Percentiles rank a stretch among this genome's conserved stretches.
These are phyloP conservation scores for Sinosuthora webbiana DNA, from an alignment of 2,113 vertebrate species.

Conservation along the genomic window DNA sequence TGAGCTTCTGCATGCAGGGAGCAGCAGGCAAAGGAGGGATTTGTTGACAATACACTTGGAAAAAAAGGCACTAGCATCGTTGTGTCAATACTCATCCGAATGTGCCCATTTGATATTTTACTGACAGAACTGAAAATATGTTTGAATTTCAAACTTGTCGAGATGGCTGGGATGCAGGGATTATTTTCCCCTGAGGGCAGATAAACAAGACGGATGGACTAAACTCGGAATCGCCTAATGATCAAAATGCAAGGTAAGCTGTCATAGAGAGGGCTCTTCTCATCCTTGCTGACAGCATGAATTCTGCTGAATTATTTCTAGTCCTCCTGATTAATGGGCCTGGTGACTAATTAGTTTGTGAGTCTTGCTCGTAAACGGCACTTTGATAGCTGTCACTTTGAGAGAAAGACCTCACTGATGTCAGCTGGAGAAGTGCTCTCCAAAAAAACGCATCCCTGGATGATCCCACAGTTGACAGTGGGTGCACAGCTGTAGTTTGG, in stretches of 20 bases:
- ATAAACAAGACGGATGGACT: constrained; percentile 70
- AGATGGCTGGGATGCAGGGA: constrained; percentile 56
- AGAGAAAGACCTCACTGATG: neutral
- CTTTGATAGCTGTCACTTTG: constrained; percentile 37
- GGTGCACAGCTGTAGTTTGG: neutral
- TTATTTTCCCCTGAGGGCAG: constrained; percentile 68
- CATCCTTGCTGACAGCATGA: constrained; percentile 61
- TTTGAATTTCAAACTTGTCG: constrained; percentile 68
- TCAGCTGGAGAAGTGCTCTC: neutral
- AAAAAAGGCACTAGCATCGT: neutral
- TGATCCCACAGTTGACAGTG: neutral
- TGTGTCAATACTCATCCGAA: constrained; percentile 57
- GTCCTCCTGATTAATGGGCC: constrained; percentile 42
- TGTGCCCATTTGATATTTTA: constrained; percentile 61
- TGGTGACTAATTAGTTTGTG: constrained; percentile 55
- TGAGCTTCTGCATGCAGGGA: neutral
- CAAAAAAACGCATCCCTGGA: neutral
- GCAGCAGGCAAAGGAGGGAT: neutral
- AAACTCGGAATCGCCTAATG: constrained; percentile 63
- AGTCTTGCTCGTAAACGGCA: neutral
- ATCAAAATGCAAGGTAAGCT: constrained; percentile 68
- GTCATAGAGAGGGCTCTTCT: constrained; percentile 56
- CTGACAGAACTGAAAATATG: constrained; percentile 66
- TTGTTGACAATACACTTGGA: neutral
- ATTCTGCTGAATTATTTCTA: constrained; percentile 58